Conservation (phyloP, 1,140 invertebrate genomes). For the Mycetomoellerius zeteki region DNA sequence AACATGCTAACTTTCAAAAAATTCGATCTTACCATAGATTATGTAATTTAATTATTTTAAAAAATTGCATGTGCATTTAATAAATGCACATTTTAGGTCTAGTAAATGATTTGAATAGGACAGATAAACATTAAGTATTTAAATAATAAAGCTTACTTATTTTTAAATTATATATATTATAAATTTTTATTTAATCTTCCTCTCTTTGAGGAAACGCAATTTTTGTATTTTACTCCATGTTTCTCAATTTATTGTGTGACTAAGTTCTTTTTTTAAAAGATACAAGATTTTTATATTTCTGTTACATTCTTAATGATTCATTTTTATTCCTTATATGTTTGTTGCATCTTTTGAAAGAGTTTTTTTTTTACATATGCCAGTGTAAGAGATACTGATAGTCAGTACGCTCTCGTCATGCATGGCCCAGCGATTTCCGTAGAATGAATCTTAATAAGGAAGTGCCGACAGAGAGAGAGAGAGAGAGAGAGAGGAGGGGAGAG, state of each 20-base stretch:
- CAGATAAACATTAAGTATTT: not conserved
- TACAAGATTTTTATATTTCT: not conserved
- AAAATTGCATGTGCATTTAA: not conserved
- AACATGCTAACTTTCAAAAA: not conserved
- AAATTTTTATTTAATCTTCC: not conserved
- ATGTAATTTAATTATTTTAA: not conserved
- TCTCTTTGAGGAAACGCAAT: not conserved
- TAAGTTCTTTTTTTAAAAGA: not conserved
- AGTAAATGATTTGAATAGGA: not conserved
- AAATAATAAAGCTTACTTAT: not conserved
- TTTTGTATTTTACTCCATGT: not conserved
- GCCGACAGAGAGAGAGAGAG: not conserved
- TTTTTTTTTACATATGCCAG: not conserved
- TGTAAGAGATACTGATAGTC: not conserved
- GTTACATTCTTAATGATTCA: not conserved
- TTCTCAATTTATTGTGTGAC: not conserved
- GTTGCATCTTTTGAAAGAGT: not conserved
- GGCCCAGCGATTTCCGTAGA: slow-evolving; percentile 44
- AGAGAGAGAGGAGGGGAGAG: too few species aligned
- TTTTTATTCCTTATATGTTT: not conserved
- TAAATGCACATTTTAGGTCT: not conserved
- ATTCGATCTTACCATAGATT: not conserved
- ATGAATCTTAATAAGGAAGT: slow-evolving; percentile 52
- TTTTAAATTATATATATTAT: not conserved
- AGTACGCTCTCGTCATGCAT: slow-evolving; percentile 57